Evolutionary conservation across 2,888 invertebrate genomes (phyloP), one percentile per base, ranked within the genome.

Genomic region (Nipponacmea schrenckii): DNA sequence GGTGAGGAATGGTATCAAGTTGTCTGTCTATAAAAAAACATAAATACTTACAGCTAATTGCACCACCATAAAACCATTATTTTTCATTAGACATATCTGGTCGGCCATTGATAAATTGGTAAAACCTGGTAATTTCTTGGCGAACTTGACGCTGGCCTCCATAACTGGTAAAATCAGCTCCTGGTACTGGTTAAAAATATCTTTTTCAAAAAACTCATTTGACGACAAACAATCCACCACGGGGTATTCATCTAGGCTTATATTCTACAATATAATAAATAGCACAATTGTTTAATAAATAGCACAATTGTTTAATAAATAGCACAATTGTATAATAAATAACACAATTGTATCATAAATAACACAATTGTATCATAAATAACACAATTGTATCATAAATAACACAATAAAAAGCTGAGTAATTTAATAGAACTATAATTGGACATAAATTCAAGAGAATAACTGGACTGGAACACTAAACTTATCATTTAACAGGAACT

Each of bases 61-160:
- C 39, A 85, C 80, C 2, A 88, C 85, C 77, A 85, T 83, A 66
- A 86, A 83, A 20, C 86, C 85, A 62, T 86, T 85, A 68, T 84
- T 81, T 74, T 88, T 88, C 77, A 88, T 81, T 39, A 88, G 74
- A 24, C 79, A 76, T 48, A 87, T 85, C 76, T 88, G 84, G 70
- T 88, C 87, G 12, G 77, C 67, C 76, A 84, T 84, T 44, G 79
- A 75, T 8, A 88, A 77, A 12, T 73, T 74, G 5, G 80, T 74
- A 72, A 88, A 87, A 15, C 82, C 82, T 2, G 88, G 87, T 20
- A 88, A 78, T 69, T 81, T 81, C 73, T 87, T 87, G 46, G 86
- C 85, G 76, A 88, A 88, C 68, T 84, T 83, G 26, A 87, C 87
- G 26, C 84, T 83, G n/a, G 81, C 81, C 66, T 85, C 83, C 69